Percentiles rank a stretch among this genome's conserved stretches.
Evolutionary conservation across 2,113 vertebrate genomes (phyloP).

Genomic region (Grallaria varia): DNA sequence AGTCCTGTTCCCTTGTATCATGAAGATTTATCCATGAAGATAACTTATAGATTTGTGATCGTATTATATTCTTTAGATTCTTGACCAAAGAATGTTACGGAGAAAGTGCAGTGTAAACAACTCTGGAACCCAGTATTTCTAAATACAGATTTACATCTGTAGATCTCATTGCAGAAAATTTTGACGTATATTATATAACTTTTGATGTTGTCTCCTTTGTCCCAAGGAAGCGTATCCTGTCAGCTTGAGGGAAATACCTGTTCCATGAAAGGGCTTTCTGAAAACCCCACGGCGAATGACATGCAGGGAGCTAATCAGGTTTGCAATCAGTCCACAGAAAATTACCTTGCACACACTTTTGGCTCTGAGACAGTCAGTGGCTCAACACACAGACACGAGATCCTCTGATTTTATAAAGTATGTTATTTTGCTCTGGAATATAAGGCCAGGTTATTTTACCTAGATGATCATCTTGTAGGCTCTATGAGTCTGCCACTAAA

Average conservation of each 20-base stretch:
- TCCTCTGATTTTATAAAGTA: background rate
- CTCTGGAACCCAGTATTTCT: background rate
- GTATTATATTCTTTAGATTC: background rate
- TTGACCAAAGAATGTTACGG: background rate
- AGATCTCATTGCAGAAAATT: background rate
- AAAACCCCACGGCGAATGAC: background rate
- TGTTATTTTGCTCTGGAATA: background rate
- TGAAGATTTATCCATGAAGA: background rate
- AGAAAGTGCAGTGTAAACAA: background rate
- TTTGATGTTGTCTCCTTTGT: background rate
- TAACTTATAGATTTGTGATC: background rate
- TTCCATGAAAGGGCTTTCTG: conserved; percentile 10
- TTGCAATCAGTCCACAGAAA: background rate
- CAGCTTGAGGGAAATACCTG: background rate
- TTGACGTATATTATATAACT: background rate
- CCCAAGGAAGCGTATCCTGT: background rate
- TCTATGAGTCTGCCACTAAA: background rate
- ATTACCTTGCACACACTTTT: background rate
- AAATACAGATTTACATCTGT: background rate
- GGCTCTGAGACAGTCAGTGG: background rate
- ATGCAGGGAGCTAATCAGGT: background rate
- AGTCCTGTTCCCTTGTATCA: background rate
- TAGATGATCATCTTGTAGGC: background rate
- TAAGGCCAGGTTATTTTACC: background rate
- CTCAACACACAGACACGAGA: background rate